Conservation (phyloP, 1,140 invertebrate genomes). For the Dinothrombium tinctorium region DNA sequence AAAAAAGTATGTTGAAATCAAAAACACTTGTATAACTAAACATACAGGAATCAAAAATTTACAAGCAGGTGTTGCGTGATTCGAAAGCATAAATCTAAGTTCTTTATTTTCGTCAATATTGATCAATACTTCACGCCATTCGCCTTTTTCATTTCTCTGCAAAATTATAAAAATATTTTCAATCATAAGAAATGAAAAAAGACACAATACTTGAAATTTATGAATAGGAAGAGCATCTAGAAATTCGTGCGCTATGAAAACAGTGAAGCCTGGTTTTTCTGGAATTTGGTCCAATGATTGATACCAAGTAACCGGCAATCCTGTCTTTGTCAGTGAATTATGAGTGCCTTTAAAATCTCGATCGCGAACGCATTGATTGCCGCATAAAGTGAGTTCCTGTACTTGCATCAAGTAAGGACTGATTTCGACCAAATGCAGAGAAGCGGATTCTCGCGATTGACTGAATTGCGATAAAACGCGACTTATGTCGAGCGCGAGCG, state of each 20-base stretch:
- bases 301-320: conserved; percentile 62
- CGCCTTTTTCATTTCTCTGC: conserved; percentile 13
- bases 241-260: conserved; percentile 85
- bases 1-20: too few relatives aligned
- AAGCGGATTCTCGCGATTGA: conserved; percentile 29
- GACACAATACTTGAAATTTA: conserved; percentile 36
- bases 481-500: conserved; percentile 59
- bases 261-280: conserved; percentile 36
- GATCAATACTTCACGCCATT: conserved; percentile 16
- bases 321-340: conserved; percentile 24
- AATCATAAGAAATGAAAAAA: background rate
- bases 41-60: conserved; percentile 20
- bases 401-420: conserved; percentile 49
- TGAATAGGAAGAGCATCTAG: conserved; percentile 95
- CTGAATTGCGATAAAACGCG: conserved; percentile 37
- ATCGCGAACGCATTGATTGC: conserved; percentile 20
- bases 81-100: conserved; percentile 47
- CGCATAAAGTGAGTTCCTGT: conserved; percentile 50
- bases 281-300: conserved; percentile 12
- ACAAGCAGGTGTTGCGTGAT: conserved; percentile 37
- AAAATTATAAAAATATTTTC: conserved; percentile 2
- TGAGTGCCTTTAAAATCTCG: conserved; percentile 15
- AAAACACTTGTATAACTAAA: too few relatives aligned
- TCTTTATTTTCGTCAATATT: conserved; percentile 18
- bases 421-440: conserved; percentile 69